Base-by-base conservation (phyloP, 2,797 vertebrate genomes). In the Aulostomus chinensis region DNA sequence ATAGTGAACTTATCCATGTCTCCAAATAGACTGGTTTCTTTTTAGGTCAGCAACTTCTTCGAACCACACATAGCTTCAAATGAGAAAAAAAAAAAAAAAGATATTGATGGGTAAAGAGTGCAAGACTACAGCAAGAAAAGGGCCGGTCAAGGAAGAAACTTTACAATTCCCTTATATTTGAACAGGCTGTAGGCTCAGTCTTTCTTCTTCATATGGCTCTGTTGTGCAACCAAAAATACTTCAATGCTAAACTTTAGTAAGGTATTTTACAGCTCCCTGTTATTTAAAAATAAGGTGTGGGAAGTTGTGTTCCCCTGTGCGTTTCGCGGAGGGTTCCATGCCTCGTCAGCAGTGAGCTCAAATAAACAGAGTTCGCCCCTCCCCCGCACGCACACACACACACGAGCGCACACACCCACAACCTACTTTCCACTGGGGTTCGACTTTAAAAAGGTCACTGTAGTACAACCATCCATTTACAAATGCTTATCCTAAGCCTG, bases 31-130 rank as follows among this genome's bases (percentile, higher is more conserved):
- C 20, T 0, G 9, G 26, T 18, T 60, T 62, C 37, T 49, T 70
- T 74, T 65, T 53, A 60, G 48, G 78, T 71, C 78, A 75, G 64
- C 46, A 35, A 32, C 49, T 76, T 47, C 51, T 66, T 73, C 64
- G 51, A 56, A 62, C 65, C 39, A 61, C 50, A 40, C 52, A 39
- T 0, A 26, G 46, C 53, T 62, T 68, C 45, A 29, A 54, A 75
- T 76, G 60, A 60, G 71, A 72, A 68, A 50, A 13, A 33, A 33
- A 16, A 33, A n/a, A 33, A 33, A 16, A 33, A n/a, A 7, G 37
- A 81, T 69, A 67, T 50, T 30, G 65, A 76, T 20, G 37, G 48
- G 16, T 4, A 20, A 48, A 64, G 62, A 68, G 42, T 22, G 11
- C 54, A 61, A 28, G 9, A 30, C 11, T 29, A 37, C 6, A 69